Percentiles rank a stretch among this genome's conserved stretches.
Conservation (phyloP, 2,888 invertebrate species). For the Esperia sulphurella region DNA sequence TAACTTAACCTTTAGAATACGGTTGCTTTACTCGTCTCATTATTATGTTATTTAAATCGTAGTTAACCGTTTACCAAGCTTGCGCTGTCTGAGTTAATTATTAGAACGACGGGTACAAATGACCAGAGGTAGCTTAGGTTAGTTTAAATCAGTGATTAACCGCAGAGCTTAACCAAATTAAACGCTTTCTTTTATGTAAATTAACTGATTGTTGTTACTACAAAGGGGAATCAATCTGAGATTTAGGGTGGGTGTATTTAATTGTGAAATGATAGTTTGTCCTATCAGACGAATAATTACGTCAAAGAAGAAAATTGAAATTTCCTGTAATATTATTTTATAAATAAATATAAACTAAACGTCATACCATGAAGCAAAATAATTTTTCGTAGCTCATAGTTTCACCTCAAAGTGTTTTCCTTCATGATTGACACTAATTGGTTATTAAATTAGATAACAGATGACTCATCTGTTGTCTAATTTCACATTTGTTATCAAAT, state of each 20-base stretch:
- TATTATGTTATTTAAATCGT: constrained; percentile 60
- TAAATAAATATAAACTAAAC: too few species aligned
- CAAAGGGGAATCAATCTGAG: constrained; percentile 43
- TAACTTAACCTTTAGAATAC: constrained; percentile 53
- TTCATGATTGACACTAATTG: too few species aligned
- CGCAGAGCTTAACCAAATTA: constrained; percentile 63
- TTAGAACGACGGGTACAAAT: constrained; percentile 68
- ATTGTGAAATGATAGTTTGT: too few species aligned
- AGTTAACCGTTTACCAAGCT: constrained; percentile 58
- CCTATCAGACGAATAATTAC: too few species aligned
- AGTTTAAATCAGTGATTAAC: constrained; percentile 63
- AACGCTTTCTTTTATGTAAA: constrained; percentile 73
- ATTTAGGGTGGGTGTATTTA: constrained; percentile 15
- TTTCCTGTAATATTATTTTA: too few species aligned
- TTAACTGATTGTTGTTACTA: constrained; percentile 57
- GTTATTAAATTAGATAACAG: too few species aligned
- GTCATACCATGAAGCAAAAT: too few species aligned
- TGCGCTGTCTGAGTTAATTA: constrained; percentile 60
- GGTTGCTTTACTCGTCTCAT: constrained; percentile 51
- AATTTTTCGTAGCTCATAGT: too few species aligned
- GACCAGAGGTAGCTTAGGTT: constrained; percentile 53
- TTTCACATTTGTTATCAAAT: too few species aligned
- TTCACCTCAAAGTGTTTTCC: too few species aligned
- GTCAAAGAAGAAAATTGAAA: too few species aligned
- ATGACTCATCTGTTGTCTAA: too few species aligned